Evolutionary conservation across 2,797 vertebrate species (phyloP).

Genomic region (Phrynocephalus guinanensis): DNA sequence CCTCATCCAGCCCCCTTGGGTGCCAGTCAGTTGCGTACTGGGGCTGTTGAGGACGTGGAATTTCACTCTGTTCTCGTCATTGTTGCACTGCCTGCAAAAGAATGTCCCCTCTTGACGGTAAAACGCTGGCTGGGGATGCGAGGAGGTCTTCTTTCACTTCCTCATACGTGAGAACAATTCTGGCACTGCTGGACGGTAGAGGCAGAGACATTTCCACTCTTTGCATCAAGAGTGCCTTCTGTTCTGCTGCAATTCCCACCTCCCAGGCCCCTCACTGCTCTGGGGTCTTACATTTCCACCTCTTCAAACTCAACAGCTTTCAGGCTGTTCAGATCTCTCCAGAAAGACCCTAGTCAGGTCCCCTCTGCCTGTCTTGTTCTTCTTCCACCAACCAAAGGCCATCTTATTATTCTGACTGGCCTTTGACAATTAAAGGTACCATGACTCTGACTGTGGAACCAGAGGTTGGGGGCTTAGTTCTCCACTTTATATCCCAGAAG

Average conservation of each 20-base stretch:
- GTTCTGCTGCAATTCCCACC: neutral
- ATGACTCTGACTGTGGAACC: no score
- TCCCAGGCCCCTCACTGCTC: neutral
- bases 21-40: neutral
- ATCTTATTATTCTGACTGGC: no score
- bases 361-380: no score
- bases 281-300: neutral
- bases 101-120: constrained; percentile 5
- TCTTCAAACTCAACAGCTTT: neutral
- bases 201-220: neutral
- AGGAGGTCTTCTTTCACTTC: constrained; percentile 28
- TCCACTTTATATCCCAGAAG: no score
- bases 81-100: neutral
- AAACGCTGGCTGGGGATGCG: neutral
- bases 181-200: neutral
- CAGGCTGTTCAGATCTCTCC: neutral
- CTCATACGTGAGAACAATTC: neutral
- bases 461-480: no score
- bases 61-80: constrained; percentile 3
- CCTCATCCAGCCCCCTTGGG: neutral
- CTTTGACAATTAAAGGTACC: no score
- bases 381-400: no score
- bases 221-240: neutral
- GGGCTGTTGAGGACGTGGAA: neutral
- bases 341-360: neutral